These are phyloP conservation scores for Neomonachus schauinslandi DNA, from an alignment of 2,113 vertebrate species.

Conservation along the genomic window DNA sequence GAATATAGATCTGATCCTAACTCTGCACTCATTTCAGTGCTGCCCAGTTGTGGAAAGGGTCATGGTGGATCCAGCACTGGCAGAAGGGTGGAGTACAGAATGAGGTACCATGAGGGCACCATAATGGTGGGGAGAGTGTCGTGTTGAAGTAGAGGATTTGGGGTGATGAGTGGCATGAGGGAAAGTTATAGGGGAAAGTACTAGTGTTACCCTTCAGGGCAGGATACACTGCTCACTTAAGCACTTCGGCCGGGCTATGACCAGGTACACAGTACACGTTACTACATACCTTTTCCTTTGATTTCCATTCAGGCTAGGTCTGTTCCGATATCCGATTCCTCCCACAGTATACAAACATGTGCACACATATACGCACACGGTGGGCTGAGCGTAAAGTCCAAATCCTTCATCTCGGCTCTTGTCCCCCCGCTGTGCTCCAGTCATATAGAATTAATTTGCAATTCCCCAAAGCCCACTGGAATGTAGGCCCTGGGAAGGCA, in stretches of 20 bases:
- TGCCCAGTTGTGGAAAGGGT: not conserved
- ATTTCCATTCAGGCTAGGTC: not conserved
- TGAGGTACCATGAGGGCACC: fast-evolving
- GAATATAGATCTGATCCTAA: not conserved
- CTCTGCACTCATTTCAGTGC: not conserved
- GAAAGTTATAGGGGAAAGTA: not conserved
- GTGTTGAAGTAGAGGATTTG: not conserved
- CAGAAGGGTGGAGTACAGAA: not conserved
- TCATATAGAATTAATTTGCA: not conserved
- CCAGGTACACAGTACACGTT: not conserved
- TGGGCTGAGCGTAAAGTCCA: not conserved
- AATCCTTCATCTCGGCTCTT: not conserved
- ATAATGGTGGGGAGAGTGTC: not conserved
- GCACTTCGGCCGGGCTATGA: not conserved
- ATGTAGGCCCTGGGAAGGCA: not conserved
- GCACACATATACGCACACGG: too few species aligned
- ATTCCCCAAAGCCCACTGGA: not conserved
- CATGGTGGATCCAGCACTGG: too few species aligned
- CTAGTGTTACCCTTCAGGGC: not conserved
- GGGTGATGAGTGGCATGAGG: not conserved
- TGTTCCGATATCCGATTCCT: not conserved
- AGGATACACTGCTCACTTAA: not conserved
- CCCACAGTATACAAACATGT: not conserved
- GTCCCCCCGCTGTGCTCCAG: not conserved
- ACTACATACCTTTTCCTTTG: not conserved